Base-by-base conservation (phyloP, 2,888 invertebrate species). In the Tortrix viridana region DNA sequence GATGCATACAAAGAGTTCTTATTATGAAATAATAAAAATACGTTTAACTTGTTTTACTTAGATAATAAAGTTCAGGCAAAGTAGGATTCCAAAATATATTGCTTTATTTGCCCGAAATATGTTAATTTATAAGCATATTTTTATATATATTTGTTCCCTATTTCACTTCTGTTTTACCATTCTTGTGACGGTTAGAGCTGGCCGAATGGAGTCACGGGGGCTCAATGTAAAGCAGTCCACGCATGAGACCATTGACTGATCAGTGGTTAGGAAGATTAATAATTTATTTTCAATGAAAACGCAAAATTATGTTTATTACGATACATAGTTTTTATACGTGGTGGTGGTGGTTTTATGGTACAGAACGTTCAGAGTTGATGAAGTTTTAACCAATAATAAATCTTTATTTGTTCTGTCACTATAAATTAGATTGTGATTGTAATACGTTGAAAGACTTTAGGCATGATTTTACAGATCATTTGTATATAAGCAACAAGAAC, bases 181-280 rank as follows among this genome's bases (percentile, higher is more conserved):
- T 46, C 19, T 16, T 62, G 56, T 62, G 49, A 32, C 44, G 5
- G 46, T 56, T 56, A 56, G n/a, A 48, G 46, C 60, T 60, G 57
- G 55, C 54, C 59, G 65, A 60, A 50, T 65, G 58, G 53, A 65
- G 78, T 81, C 79, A 74, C 74, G 76, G 75, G 72, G 75, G 75
- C 66, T 71, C 68, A 65, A 62, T 67, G 65, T 82, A 86, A 86
- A 75, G 86, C 75, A 41, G 71, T 56, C 14, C 18, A 56, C 37
- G 26, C 52, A 60, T 62, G 56, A 44, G 38, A 56, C 44, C 18
- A 37, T 49, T 55, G 9, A 44, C 22, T 32, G 53, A 53, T 53
- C 53, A 41, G 22, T 41, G n/a, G 14, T 38, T 19, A 38, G 18
- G 37, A 26, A 49, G 9, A 16, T 19, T 44, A 44, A 18, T 18